Evolutionary conservation across 2,888 invertebrate genomes (phyloP).

Genomic region (Caenorhabditis becei): DNA sequence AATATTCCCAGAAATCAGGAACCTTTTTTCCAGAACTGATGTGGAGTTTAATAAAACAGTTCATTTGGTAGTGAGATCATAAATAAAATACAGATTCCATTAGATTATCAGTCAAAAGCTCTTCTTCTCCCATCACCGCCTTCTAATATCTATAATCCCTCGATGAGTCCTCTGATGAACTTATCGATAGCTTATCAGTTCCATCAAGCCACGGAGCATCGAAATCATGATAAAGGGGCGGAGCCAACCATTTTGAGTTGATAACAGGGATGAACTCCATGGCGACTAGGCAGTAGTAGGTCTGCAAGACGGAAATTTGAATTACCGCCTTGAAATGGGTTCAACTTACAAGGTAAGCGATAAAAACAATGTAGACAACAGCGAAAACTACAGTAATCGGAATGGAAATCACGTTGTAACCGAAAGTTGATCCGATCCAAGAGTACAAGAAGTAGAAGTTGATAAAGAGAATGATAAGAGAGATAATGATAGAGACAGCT

Average conservation of each 20-base stretch:
- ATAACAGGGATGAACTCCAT: constrained; percentile 63
- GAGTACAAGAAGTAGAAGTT: constrained; percentile 86
- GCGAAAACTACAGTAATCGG: constrained; percentile 62
- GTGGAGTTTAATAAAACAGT: no score
- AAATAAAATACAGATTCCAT: background rate
- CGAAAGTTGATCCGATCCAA: constrained; percentile 61
- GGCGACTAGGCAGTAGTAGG: constrained; percentile 70
- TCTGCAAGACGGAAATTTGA: constrained; percentile 40
- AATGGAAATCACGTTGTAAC: constrained; percentile 66
- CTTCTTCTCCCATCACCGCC: background rate
- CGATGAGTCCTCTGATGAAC: background rate
- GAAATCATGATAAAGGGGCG: constrained; percentile 67
- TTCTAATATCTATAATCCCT: background rate
- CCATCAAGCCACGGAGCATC: constrained; percentile 72
- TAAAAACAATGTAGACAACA: constrained; percentile 68
- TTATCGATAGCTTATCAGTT: background rate
- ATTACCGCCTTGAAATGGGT: background rate
- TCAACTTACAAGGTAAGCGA: constrained; percentile 69
- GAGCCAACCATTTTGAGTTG: constrained; percentile 58
- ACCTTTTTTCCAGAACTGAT: no score
- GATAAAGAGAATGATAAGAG: constrained; percentile 87
- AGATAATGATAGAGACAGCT: constrained; percentile 65
- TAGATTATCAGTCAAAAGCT: background rate
- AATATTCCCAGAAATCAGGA: no score
- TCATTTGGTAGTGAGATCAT: constrained; percentile 8